phyloP scores from a whole-genome alignment of 2,888 invertebrate species.

The Poecilobothrus nobilitatus region DNA sequence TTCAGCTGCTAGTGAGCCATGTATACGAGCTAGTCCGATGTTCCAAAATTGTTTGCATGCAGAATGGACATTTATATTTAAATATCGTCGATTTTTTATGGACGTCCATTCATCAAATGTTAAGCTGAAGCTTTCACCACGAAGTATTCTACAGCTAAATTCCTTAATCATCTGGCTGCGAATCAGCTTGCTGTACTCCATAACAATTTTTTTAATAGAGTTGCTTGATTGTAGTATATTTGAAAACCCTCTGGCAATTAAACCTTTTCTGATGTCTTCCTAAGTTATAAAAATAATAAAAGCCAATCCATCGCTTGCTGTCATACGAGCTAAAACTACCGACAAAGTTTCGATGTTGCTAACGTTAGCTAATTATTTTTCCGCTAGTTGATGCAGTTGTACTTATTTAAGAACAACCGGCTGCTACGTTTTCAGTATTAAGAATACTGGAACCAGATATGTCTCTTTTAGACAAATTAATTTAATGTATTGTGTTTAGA shows the following conservation, averaged over 20 bases:
- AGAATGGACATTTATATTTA: constrained; percentile 14
- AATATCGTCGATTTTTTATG: constrained; percentile 12
- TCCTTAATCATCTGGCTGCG: no score
- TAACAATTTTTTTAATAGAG: background rate
- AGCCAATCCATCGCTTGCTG: constrained; percentile 11
- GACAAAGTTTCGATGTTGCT: no score
- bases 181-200: background rate
- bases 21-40: constrained; percentile 3
- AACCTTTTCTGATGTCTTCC: constrained; percentile 7
- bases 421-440: background rate
- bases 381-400: no score
- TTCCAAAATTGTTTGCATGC: constrained; percentile 7
- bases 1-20: constrained; percentile 9
- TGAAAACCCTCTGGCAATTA: background rate
- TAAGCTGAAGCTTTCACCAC: constrained; percentile 10
- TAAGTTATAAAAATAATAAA: constrained; percentile 11
- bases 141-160: background rate
- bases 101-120: constrained; percentile 16
- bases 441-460: background rate
- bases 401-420: background rate
- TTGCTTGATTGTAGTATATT: no score
- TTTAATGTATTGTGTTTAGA: background rate
- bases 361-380: no score
- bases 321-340: background rate
- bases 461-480: background rate